Evolutionary conservation across 1,140 invertebrate genomes (phyloP), one percentile per base, ranked within the genome.

Genomic region (Zaprionus ornatus): DNA sequence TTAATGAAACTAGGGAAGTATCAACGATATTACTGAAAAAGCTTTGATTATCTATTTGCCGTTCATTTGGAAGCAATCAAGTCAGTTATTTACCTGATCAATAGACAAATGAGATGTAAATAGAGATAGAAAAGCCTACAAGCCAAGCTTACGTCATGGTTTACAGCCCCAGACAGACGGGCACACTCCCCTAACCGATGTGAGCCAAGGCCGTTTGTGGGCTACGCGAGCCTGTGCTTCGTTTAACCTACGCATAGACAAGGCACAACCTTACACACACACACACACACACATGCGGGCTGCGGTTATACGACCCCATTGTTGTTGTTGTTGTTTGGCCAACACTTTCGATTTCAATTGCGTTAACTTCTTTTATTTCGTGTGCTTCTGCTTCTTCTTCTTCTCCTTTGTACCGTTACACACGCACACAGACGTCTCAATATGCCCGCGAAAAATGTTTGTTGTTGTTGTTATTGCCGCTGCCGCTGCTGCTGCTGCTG

Each of bases 311-410:
- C 63, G 63, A 27, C 50, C 25, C 19, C 10, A 48, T 17, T 57
- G 37, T 42, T 74, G 71, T 74, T 69, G 52, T 57, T 74, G 57
- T 62, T 74, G 50, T 64, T 64, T 67, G 55, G 64, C 72, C 74
- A 84, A 85, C 85, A 90, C 85, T 90, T 90, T 90, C 85, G 74
- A 76, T 90, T 90, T 90, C 81, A 85, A 85, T 90, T 90, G 84
- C 84, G 82, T 86, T 79, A 86, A 54, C 54, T 76, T 76, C 66
- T 74, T 74, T 74, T 74, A 70, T 74, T 48, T 72, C 63, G 71
- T 70, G 37, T 60, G 32, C 55, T 48, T 50, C 50, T n/a, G n/a
- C n/a, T 62, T 12, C 67, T 10, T n/a, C 45, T 68, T 15, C 21
- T 15, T 48, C 25, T 61, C 25, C 35, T 42, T 15, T 40, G n/a